phyloP scores from a whole-genome alignment of 1,140 invertebrate genomes.

The Papilio dardanus region DNA sequence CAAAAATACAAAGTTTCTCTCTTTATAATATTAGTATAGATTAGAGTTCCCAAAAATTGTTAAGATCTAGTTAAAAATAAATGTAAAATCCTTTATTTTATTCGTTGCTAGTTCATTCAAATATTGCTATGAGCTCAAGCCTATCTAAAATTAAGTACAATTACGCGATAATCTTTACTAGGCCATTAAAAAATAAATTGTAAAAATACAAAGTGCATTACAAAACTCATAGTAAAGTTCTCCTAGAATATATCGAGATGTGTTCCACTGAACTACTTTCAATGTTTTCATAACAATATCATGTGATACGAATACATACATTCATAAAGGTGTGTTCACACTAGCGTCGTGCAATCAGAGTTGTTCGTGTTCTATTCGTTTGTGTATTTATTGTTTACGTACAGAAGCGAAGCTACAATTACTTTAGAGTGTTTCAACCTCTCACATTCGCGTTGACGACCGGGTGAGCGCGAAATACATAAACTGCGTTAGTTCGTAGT shows the following conservation, averaged over 20 bases:
- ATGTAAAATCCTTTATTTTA: too few relatives aligned
- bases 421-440: slow-evolving; percentile 29
- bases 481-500: background rate
- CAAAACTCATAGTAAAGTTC: background rate
- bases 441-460: background rate
- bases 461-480: background rate
- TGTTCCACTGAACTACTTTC: background rate
- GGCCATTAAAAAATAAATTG: too few relatives aligned
- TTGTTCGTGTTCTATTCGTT: background rate
- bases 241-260: background rate
- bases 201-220: too few relatives aligned
- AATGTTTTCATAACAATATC: background rate
- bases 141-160: too few relatives aligned
- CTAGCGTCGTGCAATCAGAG: background rate
- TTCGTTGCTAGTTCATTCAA: too few relatives aligned
- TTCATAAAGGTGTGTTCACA: background rate
- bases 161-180: too few relatives aligned
- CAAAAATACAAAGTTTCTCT: too few relatives aligned
- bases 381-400: slow-evolving; percentile 12
- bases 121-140: too few relatives aligned
- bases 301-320: too few relatives aligned
- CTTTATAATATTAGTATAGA: too few relatives aligned
- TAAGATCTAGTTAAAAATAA: too few relatives aligned
- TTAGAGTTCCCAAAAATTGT: too few relatives aligned
- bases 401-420: slow-evolving; percentile 28